phyloP scores from a whole-genome alignment of 2,888 invertebrate species.

The Artemia sinica region DNA sequence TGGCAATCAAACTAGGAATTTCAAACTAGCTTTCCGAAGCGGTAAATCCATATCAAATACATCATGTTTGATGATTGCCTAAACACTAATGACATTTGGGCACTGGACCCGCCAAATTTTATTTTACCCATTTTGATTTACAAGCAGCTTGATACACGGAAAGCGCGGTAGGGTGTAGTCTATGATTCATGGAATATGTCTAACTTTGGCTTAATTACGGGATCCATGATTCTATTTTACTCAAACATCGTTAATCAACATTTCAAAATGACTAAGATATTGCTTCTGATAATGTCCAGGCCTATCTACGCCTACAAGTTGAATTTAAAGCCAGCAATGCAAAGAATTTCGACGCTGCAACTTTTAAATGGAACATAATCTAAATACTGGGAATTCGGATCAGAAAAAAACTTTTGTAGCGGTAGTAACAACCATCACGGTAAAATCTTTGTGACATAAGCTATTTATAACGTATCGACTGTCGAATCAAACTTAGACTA shows the following conservation, averaged over 20 bases:
- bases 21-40: neutral
- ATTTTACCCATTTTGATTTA: neutral
- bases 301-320: too few relatives aligned
- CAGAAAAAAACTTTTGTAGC: neutral
- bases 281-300: neutral
- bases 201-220: neutral
- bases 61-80: conserved; percentile 1
- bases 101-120: conserved; percentile 3
- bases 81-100: neutral
- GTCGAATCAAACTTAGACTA: too few relatives aligned
- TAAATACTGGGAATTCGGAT: neutral
- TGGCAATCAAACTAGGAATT: neutral
- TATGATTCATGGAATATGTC: conserved; percentile 5
- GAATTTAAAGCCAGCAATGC: neutral
- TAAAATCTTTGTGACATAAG: too few relatives aligned
- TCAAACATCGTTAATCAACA: neutral
- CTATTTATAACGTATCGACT: too few relatives aligned
- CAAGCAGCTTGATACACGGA: neutral
- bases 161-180: neutral
- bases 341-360: neutral
- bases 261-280: neutral
- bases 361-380: neutral
- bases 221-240: neutral
- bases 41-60: neutral
- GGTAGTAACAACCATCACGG: too few relatives aligned